A percentile compares a stretch with the other conserved stretches of the same genome.
phyloP scores from a whole-genome alignment of 2,113 vertebrate genomes.

The Neodontobutis hainanensis region DNA sequence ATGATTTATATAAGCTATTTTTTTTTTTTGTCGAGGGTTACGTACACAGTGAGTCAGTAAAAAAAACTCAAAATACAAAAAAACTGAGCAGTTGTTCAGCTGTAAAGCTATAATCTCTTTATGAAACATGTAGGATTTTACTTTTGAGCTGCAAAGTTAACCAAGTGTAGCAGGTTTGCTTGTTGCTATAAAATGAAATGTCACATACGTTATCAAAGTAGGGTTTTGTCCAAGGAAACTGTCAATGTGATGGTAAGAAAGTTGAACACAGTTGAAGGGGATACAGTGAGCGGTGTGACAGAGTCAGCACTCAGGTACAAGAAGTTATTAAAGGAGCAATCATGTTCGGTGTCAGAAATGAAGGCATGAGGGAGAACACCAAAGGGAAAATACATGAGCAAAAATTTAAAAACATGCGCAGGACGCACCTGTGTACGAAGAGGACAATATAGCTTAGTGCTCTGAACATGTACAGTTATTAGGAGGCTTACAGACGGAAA shows the following conservation, averaged over 20 bases:
- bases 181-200: constrained; percentile 68
- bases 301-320: constrained; percentile 44
- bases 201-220: constrained; percentile 45
- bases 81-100: background rate
- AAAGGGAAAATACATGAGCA: too few relatives aligned
- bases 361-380: background rate
- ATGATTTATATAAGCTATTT: too few relatives aligned
- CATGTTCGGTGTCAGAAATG: constrained; percentile 33
- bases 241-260: constrained; percentile 9
- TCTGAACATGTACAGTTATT: too few relatives aligned
- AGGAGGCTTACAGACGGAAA: too few relatives aligned
- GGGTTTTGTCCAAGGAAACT: constrained; percentile 7
- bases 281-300: constrained; percentile 38
- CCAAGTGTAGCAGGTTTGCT: constrained; percentile 37
- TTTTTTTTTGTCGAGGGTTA: too few relatives aligned
- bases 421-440: background rate
- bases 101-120: constrained; percentile 24
- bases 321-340: constrained; percentile 65
- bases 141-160: constrained; percentile 34
- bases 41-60: too few relatives aligned
- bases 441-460: too few relatives aligned
- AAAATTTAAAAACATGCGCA: too few relatives aligned
- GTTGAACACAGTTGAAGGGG: constrained; percentile 23
- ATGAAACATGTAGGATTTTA: constrained; percentile 39
- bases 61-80: too few relatives aligned